Conservation (phyloP, 2,888 invertebrate genomes). For the Tenthredo livida region DNA sequence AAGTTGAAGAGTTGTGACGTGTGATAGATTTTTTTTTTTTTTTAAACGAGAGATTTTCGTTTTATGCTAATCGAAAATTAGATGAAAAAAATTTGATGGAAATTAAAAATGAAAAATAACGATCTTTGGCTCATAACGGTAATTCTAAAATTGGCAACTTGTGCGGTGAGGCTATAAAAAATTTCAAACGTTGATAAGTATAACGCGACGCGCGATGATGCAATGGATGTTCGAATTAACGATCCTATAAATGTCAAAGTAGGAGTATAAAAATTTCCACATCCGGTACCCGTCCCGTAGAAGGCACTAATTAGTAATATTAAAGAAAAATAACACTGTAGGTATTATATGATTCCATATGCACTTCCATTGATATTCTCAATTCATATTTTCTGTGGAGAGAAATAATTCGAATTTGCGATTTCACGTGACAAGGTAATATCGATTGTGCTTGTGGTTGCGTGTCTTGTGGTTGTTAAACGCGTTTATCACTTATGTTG, state of each 20-base stretch:
- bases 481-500: slow-evolving; percentile 70
- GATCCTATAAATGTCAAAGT: slow-evolving; percentile 18
- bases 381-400: background rate
- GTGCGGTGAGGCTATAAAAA: background rate
- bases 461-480: slow-evolving; percentile 71
- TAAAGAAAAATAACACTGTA: background rate
- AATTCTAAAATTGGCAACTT: slow-evolving; percentile 8
- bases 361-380: background rate
- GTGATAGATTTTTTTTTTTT: background rate
- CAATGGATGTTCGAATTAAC: background rate
- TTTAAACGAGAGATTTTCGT: background rate
- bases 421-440: slow-evolving; percentile 2
- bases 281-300: background rate
- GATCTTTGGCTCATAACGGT: background rate
- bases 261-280: background rate
- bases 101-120: background rate
- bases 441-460: slow-evolving; percentile 68
- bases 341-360: background rate
- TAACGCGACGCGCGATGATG: background rate
- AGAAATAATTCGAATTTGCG: background rate
- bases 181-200: background rate
- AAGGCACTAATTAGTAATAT: background rate
- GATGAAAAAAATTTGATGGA: background rate
- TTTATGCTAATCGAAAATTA: background rate
- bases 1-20: background rate